Evolutionary conservation across 2,888 invertebrate species (phyloP), one percentile per base, ranked within the genome.

Genomic region (Eupeodes luniger): DNA sequence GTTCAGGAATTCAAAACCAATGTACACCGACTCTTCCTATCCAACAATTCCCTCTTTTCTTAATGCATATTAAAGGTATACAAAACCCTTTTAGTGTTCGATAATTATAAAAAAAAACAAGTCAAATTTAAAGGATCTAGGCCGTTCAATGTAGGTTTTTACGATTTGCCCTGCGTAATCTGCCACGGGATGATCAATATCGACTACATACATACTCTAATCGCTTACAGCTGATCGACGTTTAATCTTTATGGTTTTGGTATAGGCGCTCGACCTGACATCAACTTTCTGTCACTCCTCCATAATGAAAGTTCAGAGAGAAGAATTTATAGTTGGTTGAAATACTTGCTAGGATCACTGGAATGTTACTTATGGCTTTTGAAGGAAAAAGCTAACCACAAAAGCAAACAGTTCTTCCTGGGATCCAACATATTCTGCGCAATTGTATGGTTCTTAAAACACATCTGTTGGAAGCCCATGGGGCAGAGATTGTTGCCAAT

Each of bases 311-410:
- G n/a, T 11, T 76, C 84, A 0, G 82, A 85, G 16, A 59, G 66
- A 9, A 49, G 64, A 40, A 76, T 91, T 1, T 90, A 86, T 34
- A 92, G 91, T 19, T 94, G 93, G 93, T 89, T 95, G 61, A 91
- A 93, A 51, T 90, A 91, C 12, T 91, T 95, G 4, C 87, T 94
- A 5, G 92, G 93, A 51, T 92, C 93, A 47, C 90, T 95, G 4
- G 94, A 95, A 87, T 93, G 91, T 74, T 94, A 93, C 66, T 91
- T 82, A 16, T 91, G 91, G 91, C 55, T 91, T 5, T 27, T 91
- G 9, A 81, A 44, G 2, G 89, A 90, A 16, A 77, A 89, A 90
- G 76, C 93, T 91, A 92, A 90, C 92, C 34, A 85, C 91, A 81
- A 72, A 57, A 87, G 88, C 14, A 89, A 91, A 3, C 74, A 90